Conservation (phyloP, 2,113 vertebrate genomes). For the Perca fluviatilis region DNA sequence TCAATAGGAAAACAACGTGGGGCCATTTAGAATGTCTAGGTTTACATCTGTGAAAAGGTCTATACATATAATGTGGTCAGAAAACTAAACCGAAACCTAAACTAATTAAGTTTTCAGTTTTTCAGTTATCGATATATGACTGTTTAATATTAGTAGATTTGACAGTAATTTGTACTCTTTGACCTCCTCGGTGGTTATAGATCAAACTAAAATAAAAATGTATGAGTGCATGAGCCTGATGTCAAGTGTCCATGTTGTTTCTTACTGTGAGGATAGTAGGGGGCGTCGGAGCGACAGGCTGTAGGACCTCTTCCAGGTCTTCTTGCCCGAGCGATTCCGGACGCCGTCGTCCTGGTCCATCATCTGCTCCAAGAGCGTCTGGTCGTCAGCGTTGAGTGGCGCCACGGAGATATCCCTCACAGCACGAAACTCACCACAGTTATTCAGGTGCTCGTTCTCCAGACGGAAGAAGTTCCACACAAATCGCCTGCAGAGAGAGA, state of each 20-base stretch:
- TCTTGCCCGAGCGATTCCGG: constrained; percentile 94
- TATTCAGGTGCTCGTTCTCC: constrained; percentile 99
- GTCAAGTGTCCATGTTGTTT: neutral
- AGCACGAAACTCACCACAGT: constrained; percentile 98
- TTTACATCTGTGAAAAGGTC: no score
- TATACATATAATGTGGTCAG: neutral
- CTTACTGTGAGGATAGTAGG: constrained; percentile 92
- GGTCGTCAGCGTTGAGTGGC: constrained; percentile 96
- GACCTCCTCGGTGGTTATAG: neutral
- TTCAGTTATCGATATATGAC: neutral
- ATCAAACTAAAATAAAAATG: neutral
- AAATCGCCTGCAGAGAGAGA: constrained; percentile 87
- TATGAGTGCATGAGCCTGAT: neutral
- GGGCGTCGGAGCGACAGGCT: constrained; percentile 93
- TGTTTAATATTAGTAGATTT: neutral
- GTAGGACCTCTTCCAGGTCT: constrained; percentile 93
- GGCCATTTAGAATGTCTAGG: no score
- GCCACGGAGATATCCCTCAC: constrained; percentile 98
- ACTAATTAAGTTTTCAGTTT: neutral
- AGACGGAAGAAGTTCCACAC: constrained; percentile 99
- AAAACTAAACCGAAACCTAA: neutral
- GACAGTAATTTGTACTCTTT: neutral
- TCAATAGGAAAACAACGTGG: no score
- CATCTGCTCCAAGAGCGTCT: constrained; percentile 99
- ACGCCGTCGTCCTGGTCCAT: constrained; percentile 99